Evolutionary conservation across 2,797 vertebrate genomes (phyloP), one percentile per base, ranked within the genome.

Genomic region (Cyclura pinguis): DNA sequence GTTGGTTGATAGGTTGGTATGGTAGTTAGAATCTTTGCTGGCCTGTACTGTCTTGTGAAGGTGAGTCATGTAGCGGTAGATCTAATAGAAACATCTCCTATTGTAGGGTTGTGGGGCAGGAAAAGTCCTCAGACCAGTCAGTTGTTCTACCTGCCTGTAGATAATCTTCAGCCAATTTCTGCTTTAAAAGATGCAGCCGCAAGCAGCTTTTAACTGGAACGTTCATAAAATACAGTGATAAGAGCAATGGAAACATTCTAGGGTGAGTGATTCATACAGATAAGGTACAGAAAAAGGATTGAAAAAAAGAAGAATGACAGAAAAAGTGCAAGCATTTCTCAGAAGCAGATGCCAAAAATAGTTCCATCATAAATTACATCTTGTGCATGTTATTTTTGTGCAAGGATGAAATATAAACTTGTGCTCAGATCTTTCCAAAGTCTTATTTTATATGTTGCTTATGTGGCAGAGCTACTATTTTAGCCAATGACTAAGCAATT

Each of bases 311-410:
- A 55, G 92, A 32, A 94, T 89, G 24, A 35, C 35, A 84, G 87
- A 69, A 88, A 93, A 91, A 89, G 55, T 50, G 85, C 78, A 85
- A 88, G 83, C n/a, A 64, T 80, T 85, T 85, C n/a, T 62, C 88
- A 92, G 81, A 94, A 95, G 89, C 89, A 77, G 88, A 42, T 76
- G 78, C 86, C 90, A 92, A 91, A 93, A 89, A 77, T 80, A 89
- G 67, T 90, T 93, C 93, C 92, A 86, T 90, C 90, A 85, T 88
- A 96, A 91, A 95, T 91, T 0, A 87, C 55, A 93, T 94, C 84
- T 93, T n/a, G 91, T 88, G n/a, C 1, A 0, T 1, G 67, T 0
- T 86, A 91, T 84, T 88, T 92, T 92, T 90, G 88, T 73, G 50
- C 0, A 0, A 88, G 84, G 83, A 93, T 59, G 76, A 95, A 91